Percentiles rank a stretch among this genome's conserved stretches.
phyloP scores from a whole-genome alignment of 2,113 vertebrate species.

The Callospermophilus lateralis region DNA sequence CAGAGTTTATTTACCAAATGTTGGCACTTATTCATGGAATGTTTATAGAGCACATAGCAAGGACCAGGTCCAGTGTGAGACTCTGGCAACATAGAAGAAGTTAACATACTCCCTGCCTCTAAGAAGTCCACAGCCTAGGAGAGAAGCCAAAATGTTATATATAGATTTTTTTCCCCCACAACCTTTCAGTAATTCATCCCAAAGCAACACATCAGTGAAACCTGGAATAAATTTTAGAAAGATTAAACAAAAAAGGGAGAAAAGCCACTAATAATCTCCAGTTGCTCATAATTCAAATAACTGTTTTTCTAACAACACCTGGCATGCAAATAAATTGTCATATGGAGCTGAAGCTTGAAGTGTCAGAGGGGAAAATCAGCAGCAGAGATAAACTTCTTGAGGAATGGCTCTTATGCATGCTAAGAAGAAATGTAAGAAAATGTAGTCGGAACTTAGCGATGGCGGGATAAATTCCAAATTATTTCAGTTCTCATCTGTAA shows the following conservation, averaged over 20 bases:
- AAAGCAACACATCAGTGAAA: background rate
- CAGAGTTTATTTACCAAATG: background rate
- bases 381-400: constrained; percentile 78
- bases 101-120: background rate
- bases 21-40: background rate
- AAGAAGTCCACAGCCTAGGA: background rate
- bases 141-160: background rate
- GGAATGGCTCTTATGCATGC: constrained; percentile 70
- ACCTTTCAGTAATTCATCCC: background rate
- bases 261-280: constrained; percentile 44
- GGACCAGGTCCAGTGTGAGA: background rate
- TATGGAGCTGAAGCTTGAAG: constrained; percentile 62
- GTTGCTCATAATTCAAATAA: constrained; percentile 76
- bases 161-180: background rate
- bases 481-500: constrained; percentile 76
- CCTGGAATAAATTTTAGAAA: constrained; percentile 64
- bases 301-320: constrained; percentile 78
- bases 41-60: background rate
- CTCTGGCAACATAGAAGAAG: background rate
- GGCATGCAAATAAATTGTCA: constrained; percentile 76
- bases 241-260: constrained; percentile 66
- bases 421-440: constrained; percentile 52
- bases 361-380: constrained; percentile 78
- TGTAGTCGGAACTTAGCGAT: constrained; percentile 70
- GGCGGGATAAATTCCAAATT: constrained; percentile 77